Conservation (phyloP, 2,888 invertebrate genomes). For the Ecdyonurus torrentis region DNA sequence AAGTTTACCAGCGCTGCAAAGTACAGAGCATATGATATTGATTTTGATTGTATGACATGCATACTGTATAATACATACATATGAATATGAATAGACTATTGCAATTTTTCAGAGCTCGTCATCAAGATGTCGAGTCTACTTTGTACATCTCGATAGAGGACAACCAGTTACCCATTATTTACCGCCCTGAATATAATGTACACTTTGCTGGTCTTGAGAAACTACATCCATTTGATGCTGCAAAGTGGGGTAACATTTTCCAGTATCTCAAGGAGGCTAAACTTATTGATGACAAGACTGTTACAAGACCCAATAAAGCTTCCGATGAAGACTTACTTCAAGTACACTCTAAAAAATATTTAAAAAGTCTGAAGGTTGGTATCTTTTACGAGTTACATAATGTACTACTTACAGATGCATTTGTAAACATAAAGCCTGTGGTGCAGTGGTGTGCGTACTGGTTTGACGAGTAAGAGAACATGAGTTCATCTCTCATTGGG, state of each 20-base stretch:
- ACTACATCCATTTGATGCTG: conserved; percentile 74
- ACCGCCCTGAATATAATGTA: conserved; percentile 62
- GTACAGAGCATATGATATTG: no score
- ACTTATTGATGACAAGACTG: conserved; percentile 39
- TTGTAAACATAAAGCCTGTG: no score
- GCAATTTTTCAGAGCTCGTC: no score
- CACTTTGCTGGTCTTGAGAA: conserved; percentile 64
- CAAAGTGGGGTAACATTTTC: conserved; percentile 68
- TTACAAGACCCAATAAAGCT: conserved; percentile 55
- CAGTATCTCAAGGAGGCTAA: conserved; percentile 42
- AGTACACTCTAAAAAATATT: conserved; percentile 58
- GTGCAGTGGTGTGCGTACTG: no score
- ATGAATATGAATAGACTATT: no score
- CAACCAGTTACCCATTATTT: conserved; percentile 61
- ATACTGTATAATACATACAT: background rate
- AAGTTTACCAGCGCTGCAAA: no score
- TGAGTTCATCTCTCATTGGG: no score
- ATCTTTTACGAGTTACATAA: no score
- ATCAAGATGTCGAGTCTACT: no score
- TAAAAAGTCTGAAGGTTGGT: conserved; percentile 50
- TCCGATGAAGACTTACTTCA: conserved; percentile 49
- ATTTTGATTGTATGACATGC: background rate
- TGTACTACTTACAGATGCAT: no score
- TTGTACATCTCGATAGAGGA: conserved; percentile 11
- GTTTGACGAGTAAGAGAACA: no score